These are phyloP conservation scores for Apteryx owenii DNA, from an alignment of 2,113 vertebrate species.

Conservation along the genomic window DNA sequence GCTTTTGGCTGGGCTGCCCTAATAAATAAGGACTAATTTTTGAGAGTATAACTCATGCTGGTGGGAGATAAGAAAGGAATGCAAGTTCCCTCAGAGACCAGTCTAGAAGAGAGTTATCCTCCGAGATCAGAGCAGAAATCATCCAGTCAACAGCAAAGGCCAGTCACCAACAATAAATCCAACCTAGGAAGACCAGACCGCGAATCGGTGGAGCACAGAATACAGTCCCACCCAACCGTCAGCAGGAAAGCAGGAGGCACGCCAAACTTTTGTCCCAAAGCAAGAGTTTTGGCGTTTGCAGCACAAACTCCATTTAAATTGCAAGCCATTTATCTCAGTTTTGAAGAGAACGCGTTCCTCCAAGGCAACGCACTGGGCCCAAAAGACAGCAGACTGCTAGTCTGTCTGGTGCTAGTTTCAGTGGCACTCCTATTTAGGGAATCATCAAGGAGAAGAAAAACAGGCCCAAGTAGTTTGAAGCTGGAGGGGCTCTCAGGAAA, in stretches of 20 bases:
- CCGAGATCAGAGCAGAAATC: conserved; percentile 74
- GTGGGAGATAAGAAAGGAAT: conserved; percentile 82
- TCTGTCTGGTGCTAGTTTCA: neutral
- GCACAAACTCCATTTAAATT: neutral
- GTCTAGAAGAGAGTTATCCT: conserved; percentile 72
- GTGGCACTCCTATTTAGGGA: neutral
- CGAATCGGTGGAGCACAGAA: neutral
- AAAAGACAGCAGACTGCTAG: accelerated
- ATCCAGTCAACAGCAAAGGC: conserved; percentile 68
- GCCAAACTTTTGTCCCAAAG: neutral
- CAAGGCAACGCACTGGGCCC: neutral
- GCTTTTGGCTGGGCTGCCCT: conserved; percentile 69
- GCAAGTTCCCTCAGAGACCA: conserved; percentile 71
- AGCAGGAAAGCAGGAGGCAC: neutral
- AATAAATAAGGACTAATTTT: conserved; percentile 74
- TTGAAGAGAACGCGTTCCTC: neutral
- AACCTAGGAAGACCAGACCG: neutral
- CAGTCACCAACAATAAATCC: conserved; percentile 55
- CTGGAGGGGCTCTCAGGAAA: neutral
- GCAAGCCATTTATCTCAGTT: neutral
- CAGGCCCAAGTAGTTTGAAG: neutral
- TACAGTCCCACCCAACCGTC: neutral
- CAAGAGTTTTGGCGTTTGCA: neutral
- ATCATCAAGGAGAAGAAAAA: neutral
- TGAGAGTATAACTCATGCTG: conserved; percentile 72